Conservation (phyloP, 2,888 invertebrate species). For the Agonopterix heracliana region DNA sequence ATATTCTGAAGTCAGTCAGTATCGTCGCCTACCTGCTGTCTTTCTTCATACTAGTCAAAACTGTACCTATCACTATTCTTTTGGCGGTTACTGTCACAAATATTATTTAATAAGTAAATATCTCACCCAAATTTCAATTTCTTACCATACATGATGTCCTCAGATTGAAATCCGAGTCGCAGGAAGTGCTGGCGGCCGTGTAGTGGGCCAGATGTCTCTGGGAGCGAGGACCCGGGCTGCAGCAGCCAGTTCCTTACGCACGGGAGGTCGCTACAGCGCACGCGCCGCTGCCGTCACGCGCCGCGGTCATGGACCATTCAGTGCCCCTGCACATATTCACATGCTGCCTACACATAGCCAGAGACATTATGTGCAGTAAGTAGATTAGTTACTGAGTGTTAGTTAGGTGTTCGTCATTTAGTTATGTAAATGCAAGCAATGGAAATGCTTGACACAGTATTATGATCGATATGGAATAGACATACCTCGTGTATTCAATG, state of each 20-base stretch:
- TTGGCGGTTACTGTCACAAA: too few species aligned
- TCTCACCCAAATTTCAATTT: too few species aligned
- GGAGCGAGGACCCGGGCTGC: slow-evolving; percentile 93
- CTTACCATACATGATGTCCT: too few species aligned
- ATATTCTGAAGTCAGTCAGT: too few species aligned
- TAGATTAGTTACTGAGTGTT: slow-evolving; percentile 11
- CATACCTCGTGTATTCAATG: too few species aligned
- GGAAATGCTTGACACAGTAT: too few species aligned
- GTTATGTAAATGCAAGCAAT: neutral
- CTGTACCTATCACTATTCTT: too few species aligned
- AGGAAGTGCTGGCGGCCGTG: slow-evolving; percentile 51
- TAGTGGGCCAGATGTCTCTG: slow-evolving; percentile 87
- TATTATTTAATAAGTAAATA: too few species aligned
- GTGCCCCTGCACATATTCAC: slow-evolving; percentile 83
- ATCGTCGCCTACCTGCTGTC: too few species aligned
- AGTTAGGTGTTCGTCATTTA: slow-evolving; percentile 3
- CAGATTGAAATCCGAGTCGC: slow-evolving; percentile 66
- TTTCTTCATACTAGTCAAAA: too few species aligned
- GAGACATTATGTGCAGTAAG: slow-evolving; percentile 67
- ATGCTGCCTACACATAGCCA: slow-evolving; percentile 79
- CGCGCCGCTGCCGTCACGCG: slow-evolving; percentile 92
- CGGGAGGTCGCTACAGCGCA: slow-evolving; percentile 90
- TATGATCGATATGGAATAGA: too few species aligned
- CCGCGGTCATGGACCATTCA: slow-evolving; percentile 92
- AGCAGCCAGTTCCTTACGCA: slow-evolving; percentile 90